phyloP scores from a whole-genome alignment of 37 sponge, comb jelly and placozoan species.

The Chondrosia reniformis region DNA sequence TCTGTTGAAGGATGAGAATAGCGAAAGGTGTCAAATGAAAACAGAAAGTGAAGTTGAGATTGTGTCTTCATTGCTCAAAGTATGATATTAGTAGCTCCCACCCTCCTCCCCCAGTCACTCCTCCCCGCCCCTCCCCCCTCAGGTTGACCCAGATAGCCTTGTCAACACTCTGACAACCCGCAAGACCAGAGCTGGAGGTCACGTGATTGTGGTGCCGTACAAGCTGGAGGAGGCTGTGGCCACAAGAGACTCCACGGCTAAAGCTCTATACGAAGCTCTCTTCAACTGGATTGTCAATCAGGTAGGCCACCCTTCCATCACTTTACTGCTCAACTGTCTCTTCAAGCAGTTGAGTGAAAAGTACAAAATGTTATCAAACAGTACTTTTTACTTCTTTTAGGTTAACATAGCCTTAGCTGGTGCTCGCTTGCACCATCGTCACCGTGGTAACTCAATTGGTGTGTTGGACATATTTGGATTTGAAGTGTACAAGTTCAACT shows the following conservation, averaged over 20 bases:
- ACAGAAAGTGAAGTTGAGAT: constrained; percentile 37
- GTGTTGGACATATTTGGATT: constrained; percentile 98
- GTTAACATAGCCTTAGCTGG: constrained; percentile 29
- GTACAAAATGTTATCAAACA: neutral
- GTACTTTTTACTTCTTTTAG: neutral
- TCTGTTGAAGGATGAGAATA: constrained; percentile 11
- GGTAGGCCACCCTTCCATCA: constrained; percentile 45
- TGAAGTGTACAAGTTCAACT: constrained; percentile 89
- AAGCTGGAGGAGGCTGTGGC: constrained; percentile 69
- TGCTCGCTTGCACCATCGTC: neutral
- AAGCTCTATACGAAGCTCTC: constrained; percentile 91
- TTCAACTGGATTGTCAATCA: constrained; percentile 94
- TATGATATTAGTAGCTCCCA: constrained; percentile 6
- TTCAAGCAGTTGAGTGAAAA: neutral
- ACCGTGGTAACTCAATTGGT: constrained; percentile 73
- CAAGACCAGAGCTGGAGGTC: constrained; percentile 61
- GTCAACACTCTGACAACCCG: constrained; percentile 55
- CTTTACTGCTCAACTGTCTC: neutral
- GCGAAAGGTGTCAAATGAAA: constrained; percentile 20
- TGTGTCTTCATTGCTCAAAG: constrained; percentile 47
- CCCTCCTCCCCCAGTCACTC: neutral
- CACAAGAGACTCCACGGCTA: constrained; percentile 88
- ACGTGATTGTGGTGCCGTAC: constrained; percentile 62
- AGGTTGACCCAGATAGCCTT: constrained; percentile 57
- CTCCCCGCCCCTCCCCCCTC: neutral